Evolutionary conservation across 2,113 vertebrate species (phyloP), one percentile per base, ranked within the genome.

Genomic region (Gavialis gangeticus): DNA sequence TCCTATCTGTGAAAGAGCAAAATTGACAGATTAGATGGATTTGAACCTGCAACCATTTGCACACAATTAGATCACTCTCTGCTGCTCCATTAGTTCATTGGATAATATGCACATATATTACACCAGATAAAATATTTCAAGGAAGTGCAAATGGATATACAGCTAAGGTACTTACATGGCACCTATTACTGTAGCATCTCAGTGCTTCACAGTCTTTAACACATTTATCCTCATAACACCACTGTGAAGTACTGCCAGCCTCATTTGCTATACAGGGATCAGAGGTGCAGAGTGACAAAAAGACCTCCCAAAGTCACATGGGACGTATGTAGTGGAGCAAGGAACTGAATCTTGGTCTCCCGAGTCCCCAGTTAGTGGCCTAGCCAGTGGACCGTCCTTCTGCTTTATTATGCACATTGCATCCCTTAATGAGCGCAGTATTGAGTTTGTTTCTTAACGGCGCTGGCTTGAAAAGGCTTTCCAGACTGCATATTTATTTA

Each of bases 31-130:
- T 92, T 79, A 82, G 89, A 96, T 84, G 79, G 82, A 95, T 94
- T n/a, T 58, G 92, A 97, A 96, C 90, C 89, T 89, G 92, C 92
- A 92, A 92, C 88, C 94, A 94, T 94, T 91, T 79, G 84, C 88
- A 64, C 1, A 58, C 87, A 92, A 94, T 85, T 92, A 93, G 87
- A 96, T 25, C 37, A 2, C 87, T 78, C 80, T 60, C 87, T 90
- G 90, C 93, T 87, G 69, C 67, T 78, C 1, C 2, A 73, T 66
- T 6, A 71, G 89, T 90, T 75, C 93, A 84, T 3, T 0, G 85
- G 82, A 89, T 0, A 54, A 91, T 90, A 96, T 89, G 93, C 89
- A 84, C 80, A 77, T 19, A 84, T 63, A 94, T 62, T 85, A 88
- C 56, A n/a, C 62, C 91, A 16, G 1, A 91, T 86, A 66, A 90